Conservation (phyloP, 2,113 vertebrate genomes). For the Stigmatopora argus region DNA sequence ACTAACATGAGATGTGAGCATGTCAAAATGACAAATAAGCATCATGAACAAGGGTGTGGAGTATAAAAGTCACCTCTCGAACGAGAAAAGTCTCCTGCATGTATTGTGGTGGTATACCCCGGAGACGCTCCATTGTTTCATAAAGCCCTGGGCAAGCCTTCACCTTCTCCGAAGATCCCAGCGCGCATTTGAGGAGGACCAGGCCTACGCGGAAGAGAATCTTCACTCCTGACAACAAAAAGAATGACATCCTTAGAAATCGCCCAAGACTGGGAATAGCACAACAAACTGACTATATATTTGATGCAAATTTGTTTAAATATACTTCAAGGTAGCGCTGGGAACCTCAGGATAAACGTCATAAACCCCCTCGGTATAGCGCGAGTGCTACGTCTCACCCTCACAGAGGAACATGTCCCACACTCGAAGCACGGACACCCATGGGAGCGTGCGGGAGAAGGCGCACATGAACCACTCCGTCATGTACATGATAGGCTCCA, state of each 20-base stretch:
- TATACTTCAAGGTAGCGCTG: too few species aligned
- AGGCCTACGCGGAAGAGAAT: constrained; percentile 92
- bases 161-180: constrained; percentile 90
- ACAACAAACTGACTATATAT: too few species aligned
- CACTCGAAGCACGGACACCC: constrained; percentile 89
- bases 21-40: neutral
- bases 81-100: constrained; percentile 88
- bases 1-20: too few species aligned
- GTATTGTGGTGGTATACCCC: constrained; percentile 80
- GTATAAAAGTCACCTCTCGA: constrained; percentile 74
- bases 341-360: too few species aligned
- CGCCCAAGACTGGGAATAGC: neutral
- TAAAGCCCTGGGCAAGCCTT: constrained; percentile 88
- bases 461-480: constrained; percentile 99
- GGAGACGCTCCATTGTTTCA: constrained; percentile 88
- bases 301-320: too few species aligned
- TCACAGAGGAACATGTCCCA: constrained; percentile 99
- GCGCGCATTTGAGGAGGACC: constrained; percentile 83
- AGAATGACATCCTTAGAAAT: neutral
- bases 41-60: neutral
- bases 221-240: constrained; percentile 80
- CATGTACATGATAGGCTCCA: constrained; percentile 96
- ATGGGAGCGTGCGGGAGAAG: constrained; percentile 92
- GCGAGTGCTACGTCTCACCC: constrained; percentile 62
- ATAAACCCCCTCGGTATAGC: neutral